A percentile compares a stretch with the other conserved stretches of the same genome.
Evolutionary conservation across 2,888 invertebrate genomes (phyloP).

Genomic region (Exephanes ischioxanthus): DNA sequence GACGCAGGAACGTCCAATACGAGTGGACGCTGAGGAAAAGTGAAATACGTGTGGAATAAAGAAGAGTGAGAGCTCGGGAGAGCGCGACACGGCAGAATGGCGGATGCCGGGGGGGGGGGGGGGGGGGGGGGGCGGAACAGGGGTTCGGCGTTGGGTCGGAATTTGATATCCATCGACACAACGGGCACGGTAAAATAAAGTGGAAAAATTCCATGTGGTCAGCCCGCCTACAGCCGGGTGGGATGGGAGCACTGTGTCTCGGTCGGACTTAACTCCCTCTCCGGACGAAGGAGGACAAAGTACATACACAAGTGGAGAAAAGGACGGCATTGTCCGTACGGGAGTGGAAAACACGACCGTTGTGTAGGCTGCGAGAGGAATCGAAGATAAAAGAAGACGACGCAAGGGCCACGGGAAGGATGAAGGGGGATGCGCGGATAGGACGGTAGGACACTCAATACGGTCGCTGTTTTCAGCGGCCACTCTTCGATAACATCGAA

Average conservation of each 20-base stretch:
- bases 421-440: conserved; percentile 34
- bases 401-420: conserved; percentile 12
- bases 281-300: conserved; percentile 10
- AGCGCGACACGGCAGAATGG: neutral
- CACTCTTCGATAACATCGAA: conserved; percentile 1
- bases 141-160: conserved; percentile 70
- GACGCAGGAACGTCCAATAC: no score
- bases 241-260: conserved; percentile 16
- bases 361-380: conserved; percentile 22
- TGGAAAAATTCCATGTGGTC: conserved; percentile 77
- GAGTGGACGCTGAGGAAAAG: neutral
- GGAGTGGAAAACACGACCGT: conserved; percentile 25
- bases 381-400: conserved; percentile 10
- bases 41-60: conserved; percentile 16
- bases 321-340: conserved; percentile 31
- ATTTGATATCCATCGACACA: conserved; percentile 77
- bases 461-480: conserved; percentile 21
- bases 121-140: no score
- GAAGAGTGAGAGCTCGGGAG: conserved; percentile 62
- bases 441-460: conserved; percentile 34
- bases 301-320: conserved; percentile 1
- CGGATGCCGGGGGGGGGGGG: conserved; percentile 29
- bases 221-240: conserved; percentile 37
- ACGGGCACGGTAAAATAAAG: conserved; percentile 77
- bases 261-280: conserved; percentile 17